Conservation (phyloP, 1,140 invertebrate species). For the Solen grandis region DNA sequence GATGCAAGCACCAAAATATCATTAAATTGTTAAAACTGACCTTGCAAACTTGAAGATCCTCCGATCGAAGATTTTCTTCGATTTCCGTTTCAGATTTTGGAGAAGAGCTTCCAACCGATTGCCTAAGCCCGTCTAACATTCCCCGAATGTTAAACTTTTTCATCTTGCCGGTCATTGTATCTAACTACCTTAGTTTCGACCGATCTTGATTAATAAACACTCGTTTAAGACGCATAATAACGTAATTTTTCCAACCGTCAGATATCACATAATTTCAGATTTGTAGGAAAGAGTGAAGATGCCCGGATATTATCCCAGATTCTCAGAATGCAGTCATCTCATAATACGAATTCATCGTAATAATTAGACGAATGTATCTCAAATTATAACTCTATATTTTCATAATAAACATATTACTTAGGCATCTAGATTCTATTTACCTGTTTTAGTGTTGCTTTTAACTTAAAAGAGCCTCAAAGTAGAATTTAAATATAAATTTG, state of each 20-base stretch:
- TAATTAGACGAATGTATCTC: conserved; percentile 50
- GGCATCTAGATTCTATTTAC: too few species aligned
- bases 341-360: conserved; percentile 50
- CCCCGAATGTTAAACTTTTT: conserved; percentile 75
- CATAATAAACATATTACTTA: too few species aligned
- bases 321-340: conserved; percentile 32
- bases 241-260: not conserved
- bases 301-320: conserved; percentile 56
- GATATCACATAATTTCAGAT: conserved; percentile 26
- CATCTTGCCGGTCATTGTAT: conserved; percentile 63
- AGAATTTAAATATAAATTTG: too few species aligned
- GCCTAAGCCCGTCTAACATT: conserved; percentile 73
- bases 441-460: too few species aligned
- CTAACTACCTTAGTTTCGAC: conserved; percentile 2
- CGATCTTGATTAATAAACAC: conserved; percentile 4
- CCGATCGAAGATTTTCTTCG: conserved; percentile 74
- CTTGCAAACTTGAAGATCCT: conserved; percentile 77
- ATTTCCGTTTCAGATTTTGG: conserved; percentile 75
- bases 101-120: conserved; percentile 71
- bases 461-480: too few species aligned
- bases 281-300: conserved; percentile 19
- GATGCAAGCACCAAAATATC: too few species aligned
- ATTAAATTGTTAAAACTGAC: conserved; percentile 57
- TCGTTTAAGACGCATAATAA: conserved; percentile 2
- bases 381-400: too few species aligned